These are phyloP conservation scores for Papilio aristodemus DNA, from an alignment of 1,140 invertebrate genomes.

Conservation along the genomic window DNA sequence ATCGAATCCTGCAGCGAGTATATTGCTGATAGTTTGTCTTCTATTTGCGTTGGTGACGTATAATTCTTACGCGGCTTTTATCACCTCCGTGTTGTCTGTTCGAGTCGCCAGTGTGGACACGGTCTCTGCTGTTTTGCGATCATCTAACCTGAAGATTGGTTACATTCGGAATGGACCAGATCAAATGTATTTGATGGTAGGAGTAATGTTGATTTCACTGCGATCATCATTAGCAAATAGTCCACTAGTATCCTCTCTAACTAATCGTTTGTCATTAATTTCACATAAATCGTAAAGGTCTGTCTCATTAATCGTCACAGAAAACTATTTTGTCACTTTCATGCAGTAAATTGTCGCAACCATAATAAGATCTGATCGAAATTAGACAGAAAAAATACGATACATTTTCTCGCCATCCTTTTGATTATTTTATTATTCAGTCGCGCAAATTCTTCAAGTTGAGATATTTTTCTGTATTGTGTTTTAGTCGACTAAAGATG, in stretches of 20 bases:
- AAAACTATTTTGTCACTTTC: too few relatives aligned
- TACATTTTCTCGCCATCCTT: too few relatives aligned
- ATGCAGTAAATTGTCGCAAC: too few relatives aligned
- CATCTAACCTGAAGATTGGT: conserved; percentile 81
- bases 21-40: conserved; percentile 81
- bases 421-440: too few relatives aligned
- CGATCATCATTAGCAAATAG: not conserved
- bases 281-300: too few relatives aligned
- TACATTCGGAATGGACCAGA: conserved; percentile 80
- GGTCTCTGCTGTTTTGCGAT: conserved; percentile 81
- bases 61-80: conserved; percentile 83
- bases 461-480: not conserved
- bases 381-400: too few relatives aligned
- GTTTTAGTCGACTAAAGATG: conserved; percentile 71
- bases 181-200: conserved; percentile 78
- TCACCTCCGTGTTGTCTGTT: conserved; percentile 84
- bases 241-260: too few relatives aligned
- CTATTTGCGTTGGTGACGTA: conserved; percentile 82
- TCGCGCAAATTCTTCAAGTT: not conserved
- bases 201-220: not conserved
- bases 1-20: conserved; percentile 79
- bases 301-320: too few relatives aligned
- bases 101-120: conserved; percentile 81
- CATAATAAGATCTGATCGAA: too few relatives aligned
- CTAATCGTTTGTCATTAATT: too few relatives aligned